Conservation (phyloP, 2,113 vertebrate genomes). For the Pseudorhombus dupliciocellatus region DNA sequence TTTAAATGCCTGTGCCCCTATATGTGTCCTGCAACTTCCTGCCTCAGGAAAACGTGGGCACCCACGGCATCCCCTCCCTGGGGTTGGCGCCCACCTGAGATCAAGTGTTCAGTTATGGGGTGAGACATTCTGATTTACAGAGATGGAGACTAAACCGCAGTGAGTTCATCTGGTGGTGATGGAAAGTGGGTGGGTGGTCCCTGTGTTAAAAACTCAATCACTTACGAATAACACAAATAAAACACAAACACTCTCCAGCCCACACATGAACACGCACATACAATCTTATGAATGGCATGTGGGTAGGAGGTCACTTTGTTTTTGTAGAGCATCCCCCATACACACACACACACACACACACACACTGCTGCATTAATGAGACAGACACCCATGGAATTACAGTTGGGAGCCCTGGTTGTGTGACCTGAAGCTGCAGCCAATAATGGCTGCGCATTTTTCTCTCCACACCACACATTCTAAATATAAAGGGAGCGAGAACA, state of each 20-base stretch:
- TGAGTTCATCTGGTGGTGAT: conserved; percentile 30
- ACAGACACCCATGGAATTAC: conserved; percentile 68
- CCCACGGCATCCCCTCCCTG: neutral
- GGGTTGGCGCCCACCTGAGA: conserved; percentile 45
- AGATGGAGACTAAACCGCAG: conserved; percentile 31
- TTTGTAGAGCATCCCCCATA: conserved; percentile 42
- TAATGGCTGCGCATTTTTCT: conserved; percentile 58
- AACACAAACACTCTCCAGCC: conserved; percentile 25
- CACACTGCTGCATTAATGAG: conserved; percentile 51
- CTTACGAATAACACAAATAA: conserved; percentile 11
- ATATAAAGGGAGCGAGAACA: conserved; percentile 69
- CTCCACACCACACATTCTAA: conserved; percentile 61
- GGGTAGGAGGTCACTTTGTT: conserved; percentile 64
- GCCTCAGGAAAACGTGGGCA: conserved; percentile 11
- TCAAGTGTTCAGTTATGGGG: conserved; percentile 62
- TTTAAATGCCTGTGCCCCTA: conserved; percentile 33
- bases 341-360: conserved; percentile 24
- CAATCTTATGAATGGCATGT: conserved; percentile 72
- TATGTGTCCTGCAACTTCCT: conserved; percentile 31
- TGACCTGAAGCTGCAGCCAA: conserved; percentile 58
- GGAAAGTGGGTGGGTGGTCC: conserved; percentile 33
- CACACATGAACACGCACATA: conserved; percentile 37
- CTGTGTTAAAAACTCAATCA: conserved; percentile 24
- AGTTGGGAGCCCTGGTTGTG: conserved; percentile 54
- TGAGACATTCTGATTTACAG: conserved; percentile 34